These are phyloP conservation scores for Carettochelys insculpta DNA, from an alignment of 2,113 vertebrate genomes.

Conservation along the genomic window DNA sequence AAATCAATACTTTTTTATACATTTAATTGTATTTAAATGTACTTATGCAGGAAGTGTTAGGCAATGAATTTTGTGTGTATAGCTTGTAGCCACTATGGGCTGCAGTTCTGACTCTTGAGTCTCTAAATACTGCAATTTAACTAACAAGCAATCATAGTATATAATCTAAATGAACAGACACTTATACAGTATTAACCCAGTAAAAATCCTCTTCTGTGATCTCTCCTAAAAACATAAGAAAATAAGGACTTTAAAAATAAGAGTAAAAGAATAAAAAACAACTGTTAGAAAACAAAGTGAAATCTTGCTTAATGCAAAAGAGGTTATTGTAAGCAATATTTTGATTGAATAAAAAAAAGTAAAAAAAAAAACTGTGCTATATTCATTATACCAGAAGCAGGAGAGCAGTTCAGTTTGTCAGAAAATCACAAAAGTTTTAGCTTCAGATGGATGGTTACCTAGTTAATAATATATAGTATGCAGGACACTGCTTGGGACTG, in stretches of 20 bases:
- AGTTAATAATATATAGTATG: not conserved
- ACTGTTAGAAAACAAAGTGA: not conserved
- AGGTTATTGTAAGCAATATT: not conserved
- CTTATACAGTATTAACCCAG: constrained; percentile 4
- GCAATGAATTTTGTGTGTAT: not conserved
- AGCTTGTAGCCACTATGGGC: not conserved
- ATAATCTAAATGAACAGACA: not conserved
- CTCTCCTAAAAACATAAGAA: not conserved
- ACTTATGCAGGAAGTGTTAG: not conserved
- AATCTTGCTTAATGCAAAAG: constrained; percentile 9
- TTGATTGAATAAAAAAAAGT: constrained; percentile 23
- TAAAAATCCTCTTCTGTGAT: not conserved
- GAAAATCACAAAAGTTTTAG: constrained; percentile 26
- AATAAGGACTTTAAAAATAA: not conserved
- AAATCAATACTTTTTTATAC: not conserved
- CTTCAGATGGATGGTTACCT: constrained; percentile 13
- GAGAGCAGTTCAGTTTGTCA: constrained; percentile 40
- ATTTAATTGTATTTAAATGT: not conserved
- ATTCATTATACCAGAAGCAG: constrained; percentile 44
- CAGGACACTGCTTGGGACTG: constrained; percentile 2
- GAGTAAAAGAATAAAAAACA: not conserved
- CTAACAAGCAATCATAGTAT: not conserved
- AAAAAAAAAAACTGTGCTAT: not conserved
- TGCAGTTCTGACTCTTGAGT: not conserved
- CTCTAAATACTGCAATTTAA: not conserved